These are phyloP conservation scores for Saxidomus purpurata DNA, from an alignment of 1,140 invertebrate genomes.

Conservation along the genomic window DNA sequence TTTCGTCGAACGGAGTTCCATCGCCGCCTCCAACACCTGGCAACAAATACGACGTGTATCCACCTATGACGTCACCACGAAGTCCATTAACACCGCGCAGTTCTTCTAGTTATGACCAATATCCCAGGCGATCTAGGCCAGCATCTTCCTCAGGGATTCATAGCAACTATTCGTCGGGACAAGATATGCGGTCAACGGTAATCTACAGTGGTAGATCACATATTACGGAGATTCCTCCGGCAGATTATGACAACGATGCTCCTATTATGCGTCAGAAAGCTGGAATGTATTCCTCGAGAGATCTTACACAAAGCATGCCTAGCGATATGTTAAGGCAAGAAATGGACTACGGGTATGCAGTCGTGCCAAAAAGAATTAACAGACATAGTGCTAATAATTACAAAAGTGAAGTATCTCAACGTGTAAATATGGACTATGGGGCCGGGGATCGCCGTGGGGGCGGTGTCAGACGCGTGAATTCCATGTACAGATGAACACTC, in stretches of 20 bases:
- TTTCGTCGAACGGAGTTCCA: slow-evolving; percentile 8
- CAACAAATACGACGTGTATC: slow-evolving; percentile 69
- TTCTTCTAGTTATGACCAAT: slow-evolving; percentile 38
- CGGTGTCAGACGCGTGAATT: slow-evolving; percentile 66
- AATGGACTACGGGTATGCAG: slow-evolving; percentile 67
- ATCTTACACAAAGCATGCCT: slow-evolving; percentile 71
- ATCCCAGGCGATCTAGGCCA: slow-evolving; percentile 50
- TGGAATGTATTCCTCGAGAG: slow-evolving; percentile 29
- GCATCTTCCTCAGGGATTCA: slow-evolving; percentile 69
- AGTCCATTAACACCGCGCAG: neutral
- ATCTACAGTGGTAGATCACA: slow-evolving; percentile 51
- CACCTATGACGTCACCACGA: slow-evolving; percentile 56
- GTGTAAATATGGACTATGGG: neutral
- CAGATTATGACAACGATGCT: slow-evolving; percentile 74
- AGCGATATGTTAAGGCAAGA: slow-evolving; percentile 59
- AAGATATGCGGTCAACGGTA: slow-evolving; percentile 5
- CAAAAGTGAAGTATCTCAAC: neutral
- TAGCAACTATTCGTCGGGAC: slow-evolving; percentile 68
- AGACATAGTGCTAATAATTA: slow-evolving; percentile 27
- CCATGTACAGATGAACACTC: slow-evolving; percentile 72
- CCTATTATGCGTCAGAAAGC: slow-evolving; percentile 62
- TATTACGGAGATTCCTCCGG: slow-evolving; percentile 68
- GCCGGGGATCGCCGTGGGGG: slow-evolving; percentile 2
- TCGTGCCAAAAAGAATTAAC: slow-evolving; percentile 55
- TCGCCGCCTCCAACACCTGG: slow-evolving; percentile 63